These are phyloP conservation scores for Sceliomorpha sp. DNA, from an alignment of 2,888 invertebrate species.

Conservation along the genomic window DNA sequence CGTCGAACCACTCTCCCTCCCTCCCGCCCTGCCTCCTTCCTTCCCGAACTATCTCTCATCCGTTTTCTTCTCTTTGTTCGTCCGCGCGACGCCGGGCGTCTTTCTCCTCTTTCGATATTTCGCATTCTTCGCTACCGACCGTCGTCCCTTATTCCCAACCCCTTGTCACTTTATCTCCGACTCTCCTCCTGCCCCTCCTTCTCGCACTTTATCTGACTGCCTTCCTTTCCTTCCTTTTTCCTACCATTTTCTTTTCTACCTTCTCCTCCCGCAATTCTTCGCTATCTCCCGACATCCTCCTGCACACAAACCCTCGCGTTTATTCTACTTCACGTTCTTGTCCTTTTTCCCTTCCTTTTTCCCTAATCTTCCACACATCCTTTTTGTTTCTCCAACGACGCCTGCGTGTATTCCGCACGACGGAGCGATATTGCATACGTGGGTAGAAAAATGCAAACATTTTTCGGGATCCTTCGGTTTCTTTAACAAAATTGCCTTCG, in stretches of 20 bases:
- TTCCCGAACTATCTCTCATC: constrained; percentile 29
- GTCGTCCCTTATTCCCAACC: constrained; percentile 20
- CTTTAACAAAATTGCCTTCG: constrained; percentile 9
- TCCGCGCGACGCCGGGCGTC: too few species aligned
- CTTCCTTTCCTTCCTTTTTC: constrained; percentile 21
- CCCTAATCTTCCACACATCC: constrained; percentile 22
- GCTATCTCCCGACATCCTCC: too few species aligned
- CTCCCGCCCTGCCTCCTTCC: constrained; percentile 18
- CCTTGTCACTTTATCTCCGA: constrained; percentile 29
- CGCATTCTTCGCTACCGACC: constrained; percentile 29
- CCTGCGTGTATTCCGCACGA: not conserved
- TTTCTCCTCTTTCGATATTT: constrained; percentile 45
- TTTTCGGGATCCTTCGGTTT: constrained; percentile 7
- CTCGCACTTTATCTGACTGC: constrained; percentile 29
- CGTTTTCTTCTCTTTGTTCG: constrained; percentile 31
- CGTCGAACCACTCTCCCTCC: constrained; percentile 30
- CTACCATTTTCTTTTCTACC: constrained; percentile 21
- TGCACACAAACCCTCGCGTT: constrained; percentile 3
- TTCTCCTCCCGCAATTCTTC: constrained; percentile 22
- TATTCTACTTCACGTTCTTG: constrained; percentile 5
- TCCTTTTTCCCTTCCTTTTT: constrained; percentile 8
- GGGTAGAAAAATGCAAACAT: constrained; percentile 24
- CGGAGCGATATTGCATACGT: constrained; percentile 14
- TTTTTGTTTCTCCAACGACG: constrained; percentile 20
- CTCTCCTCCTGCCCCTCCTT: constrained; percentile 27